Evolutionary conservation across 2,797 vertebrate genomes (phyloP), one percentile per base, ranked within the genome.

Genomic region (Rachycentron canadum): DNA sequence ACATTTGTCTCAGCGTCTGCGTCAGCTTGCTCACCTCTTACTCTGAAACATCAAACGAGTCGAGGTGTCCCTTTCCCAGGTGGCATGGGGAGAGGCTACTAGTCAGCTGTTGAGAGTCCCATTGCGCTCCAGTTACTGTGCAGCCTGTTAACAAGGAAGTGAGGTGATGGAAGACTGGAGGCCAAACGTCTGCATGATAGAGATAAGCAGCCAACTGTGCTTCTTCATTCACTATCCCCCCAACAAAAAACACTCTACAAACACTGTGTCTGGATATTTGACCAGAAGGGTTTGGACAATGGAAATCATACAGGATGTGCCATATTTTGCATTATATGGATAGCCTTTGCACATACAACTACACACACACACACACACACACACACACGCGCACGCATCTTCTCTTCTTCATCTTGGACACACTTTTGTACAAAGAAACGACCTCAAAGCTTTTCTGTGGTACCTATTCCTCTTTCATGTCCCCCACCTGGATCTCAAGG

Each of bases 151-250:
- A 90, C 83, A 79, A 82, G 86, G 73, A 82, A 76, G 77, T 7
- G 43, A 76, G 77, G 81, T 79, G 87, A 91, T 85, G 82, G 85
- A 89, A 57, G 76, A 86, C 89, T 50, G 58, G 68, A 66, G 90
- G 89, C 77, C 64, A 69, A 77, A 78, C 43, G 58, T 88, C 89
- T 92, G 92, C 72, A 61, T 57, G 71, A 57, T 69, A 5, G 85
- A 86, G 92, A 93, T 93, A 92, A 90, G 90, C 62, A 55, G 73
- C 87, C 69, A 47, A 66, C 60, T 26, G 41, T 69, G 73, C 74
- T 45, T 66, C 69, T 74, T 50, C 53, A 19, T 60, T 61, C 45
- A 21, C 34, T 40, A 21, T 16, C 8, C 14, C 17, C 38, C 47
- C 21, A 34, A 26, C 36, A 55, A 65, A 55, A 67, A 67, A 61